A percentile compares a stretch with the other conserved stretches of the same genome.
These are phyloP conservation scores for Erpobdella octoculata DNA, from an alignment of 2,888 invertebrate genomes.

Conservation along the genomic window DNA sequence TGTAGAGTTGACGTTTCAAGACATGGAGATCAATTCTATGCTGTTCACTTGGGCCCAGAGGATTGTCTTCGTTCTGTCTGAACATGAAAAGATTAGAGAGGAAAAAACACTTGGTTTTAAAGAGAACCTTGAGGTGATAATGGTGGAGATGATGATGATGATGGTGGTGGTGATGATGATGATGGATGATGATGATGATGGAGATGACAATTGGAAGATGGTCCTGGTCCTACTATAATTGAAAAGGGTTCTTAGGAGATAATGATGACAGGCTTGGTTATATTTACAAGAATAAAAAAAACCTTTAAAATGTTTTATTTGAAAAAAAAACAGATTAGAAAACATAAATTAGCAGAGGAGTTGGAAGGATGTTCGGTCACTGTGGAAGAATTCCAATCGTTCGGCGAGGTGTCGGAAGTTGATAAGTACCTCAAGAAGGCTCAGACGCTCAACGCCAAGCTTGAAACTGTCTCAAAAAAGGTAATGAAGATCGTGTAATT, in stretches of 20 bases:
- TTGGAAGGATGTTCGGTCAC: constrained; percentile 70
- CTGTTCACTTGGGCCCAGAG: constrained; percentile 79
- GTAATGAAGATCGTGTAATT: too few relatives aligned
- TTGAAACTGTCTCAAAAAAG: constrained; percentile 65
- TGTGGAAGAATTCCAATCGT: constrained; percentile 75
- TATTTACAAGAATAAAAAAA: background rate
- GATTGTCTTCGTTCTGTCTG: constrained; percentile 72
- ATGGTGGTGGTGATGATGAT: too few relatives aligned
- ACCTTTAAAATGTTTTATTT: too few relatives aligned
- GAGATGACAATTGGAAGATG: too few relatives aligned
- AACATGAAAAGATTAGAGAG: constrained; percentile 70
- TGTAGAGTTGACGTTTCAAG: constrained; percentile 68
- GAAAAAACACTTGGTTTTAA: constrained; percentile 80
- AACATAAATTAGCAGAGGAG: constrained; percentile 74
- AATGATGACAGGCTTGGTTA: too few relatives aligned
- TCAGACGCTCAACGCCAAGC: constrained; percentile 65
- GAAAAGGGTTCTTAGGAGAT: too few relatives aligned
- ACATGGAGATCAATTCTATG: constrained; percentile 79
- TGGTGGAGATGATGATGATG: too few relatives aligned
- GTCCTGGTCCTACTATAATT: too few relatives aligned
- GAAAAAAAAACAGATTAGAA: constrained; percentile 62
- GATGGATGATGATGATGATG: too few relatives aligned
- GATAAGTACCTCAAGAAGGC: constrained; percentile 75
- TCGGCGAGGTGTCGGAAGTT: constrained; percentile 76
- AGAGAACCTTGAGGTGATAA: constrained; percentile 62